Evolutionary conservation across 1,140 invertebrate species (phyloP), one percentile per base, ranked within the genome.

Genomic region (Adoxophyes honmai): DNA sequence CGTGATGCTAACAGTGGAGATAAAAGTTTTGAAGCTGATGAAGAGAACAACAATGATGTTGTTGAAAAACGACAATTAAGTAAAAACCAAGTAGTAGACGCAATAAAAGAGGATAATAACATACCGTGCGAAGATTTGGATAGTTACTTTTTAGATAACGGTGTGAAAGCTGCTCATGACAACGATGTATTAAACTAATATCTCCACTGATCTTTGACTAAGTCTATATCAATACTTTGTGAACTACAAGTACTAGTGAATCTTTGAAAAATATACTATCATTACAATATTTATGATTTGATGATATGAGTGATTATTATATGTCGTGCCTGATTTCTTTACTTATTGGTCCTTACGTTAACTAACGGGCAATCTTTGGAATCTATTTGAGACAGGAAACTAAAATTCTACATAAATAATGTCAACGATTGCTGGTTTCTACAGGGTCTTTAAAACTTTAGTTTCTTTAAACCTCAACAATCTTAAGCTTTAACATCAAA

Each of bases 401-500:
- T 44, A 53, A 34, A 38, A 60, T 51, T 33, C 35, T 57, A 39
- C 52, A 57, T 35, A 13, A 39, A 52, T 78, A 48, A 28, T 33
- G 42, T 10, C 21, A 48, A 44, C 3, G 16, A 48, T 48, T 28
- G 42, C 6, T 28, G 21, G 21, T 28, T 28, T 48, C 42, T 48
- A 48, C 42, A 18, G 42, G 16, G 42, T 48, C 11, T 21, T 48
- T 28, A 6, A 21, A 28, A 48, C 18, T 48, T 28, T 5, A 11
- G 42, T 28, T 48, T 48, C 1, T 48, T 13, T 11, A 48, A 48
- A 48, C 42, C 42, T 48, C 7, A 52, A 34, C 51, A 52, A 52
- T 52, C n/a, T 52, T 80, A 88, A 51, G 75, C 78, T 66, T 63
- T 81, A 60, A 84, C 66, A 69, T 86, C 78, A 57, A 81, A 86